Evolutionary conservation across 2,888 invertebrate genomes (phyloP).

Genomic region (Epinotia brunnichana): DNA sequence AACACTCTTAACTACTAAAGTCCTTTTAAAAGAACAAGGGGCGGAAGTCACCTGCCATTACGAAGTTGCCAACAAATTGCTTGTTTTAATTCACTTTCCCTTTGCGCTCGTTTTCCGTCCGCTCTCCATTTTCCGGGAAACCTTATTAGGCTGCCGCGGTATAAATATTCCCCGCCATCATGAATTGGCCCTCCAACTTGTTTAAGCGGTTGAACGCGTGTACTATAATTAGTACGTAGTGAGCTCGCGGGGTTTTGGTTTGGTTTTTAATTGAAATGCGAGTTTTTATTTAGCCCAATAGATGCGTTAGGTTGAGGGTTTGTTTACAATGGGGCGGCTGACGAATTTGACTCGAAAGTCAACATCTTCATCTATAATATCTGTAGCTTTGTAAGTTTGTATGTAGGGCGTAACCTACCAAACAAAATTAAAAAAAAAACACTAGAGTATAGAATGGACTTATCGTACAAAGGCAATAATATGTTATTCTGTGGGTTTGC

Average conservation of each 20-base stretch:
- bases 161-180: conserved; percentile 3
- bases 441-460: too few species aligned
- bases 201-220: conserved; percentile 5
- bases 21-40: conserved; percentile 9
- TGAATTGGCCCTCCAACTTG: not conserved
- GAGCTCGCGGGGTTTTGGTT: not conserved
- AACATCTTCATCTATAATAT: too few species aligned
- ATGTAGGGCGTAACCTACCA: too few species aligned
- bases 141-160: conserved; percentile 29
- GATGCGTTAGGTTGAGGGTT: too few species aligned
- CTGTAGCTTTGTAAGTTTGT: too few species aligned
- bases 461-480: too few species aligned
- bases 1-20: not conserved
- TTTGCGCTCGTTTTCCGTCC: conserved; percentile 11
- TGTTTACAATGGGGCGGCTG: too few species aligned
- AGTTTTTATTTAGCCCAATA: too few species aligned
- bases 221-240: not conserved
- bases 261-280: not conserved
- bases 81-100: conserved; percentile 25
- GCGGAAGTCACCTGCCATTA: not conserved
- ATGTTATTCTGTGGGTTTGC: too few species aligned
- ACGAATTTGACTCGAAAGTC: too few species aligned
- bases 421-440: too few species aligned
- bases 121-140: conserved; percentile 23
- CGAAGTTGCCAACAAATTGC: conserved; percentile 2